A percentile compares a stretch with the other conserved stretches of the same genome.
Conservation (phyloP, 2,113 vertebrate genomes). For the Mormoops blainvillei region DNA sequence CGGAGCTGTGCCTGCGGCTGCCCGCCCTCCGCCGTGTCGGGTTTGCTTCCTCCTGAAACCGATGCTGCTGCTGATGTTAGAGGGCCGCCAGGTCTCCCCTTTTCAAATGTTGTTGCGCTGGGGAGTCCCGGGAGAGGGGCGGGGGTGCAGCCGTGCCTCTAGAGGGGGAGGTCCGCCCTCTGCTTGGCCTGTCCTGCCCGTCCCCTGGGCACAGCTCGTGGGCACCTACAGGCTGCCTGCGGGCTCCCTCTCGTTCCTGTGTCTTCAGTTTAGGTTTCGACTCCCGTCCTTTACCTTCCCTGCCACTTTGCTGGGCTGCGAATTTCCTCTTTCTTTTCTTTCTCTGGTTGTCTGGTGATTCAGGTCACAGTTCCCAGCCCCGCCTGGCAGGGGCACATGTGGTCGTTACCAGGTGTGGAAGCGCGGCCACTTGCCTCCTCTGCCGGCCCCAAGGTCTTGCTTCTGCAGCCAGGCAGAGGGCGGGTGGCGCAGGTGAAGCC, state of each 20-base stretch:
- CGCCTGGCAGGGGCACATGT: rapidly evolving
- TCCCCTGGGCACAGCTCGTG: background rate
- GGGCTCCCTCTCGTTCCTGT: background rate
- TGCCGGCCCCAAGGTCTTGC: background rate
- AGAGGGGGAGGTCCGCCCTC: background rate
- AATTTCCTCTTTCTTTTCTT: background rate
- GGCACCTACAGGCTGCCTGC: no score
- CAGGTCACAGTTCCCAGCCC: rapidly evolving
- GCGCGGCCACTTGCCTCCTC: rapidly evolving
- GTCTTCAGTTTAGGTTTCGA: background rate
- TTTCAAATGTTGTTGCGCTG: background rate
- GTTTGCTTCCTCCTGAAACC: background rate
- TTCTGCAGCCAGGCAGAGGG: rapidly evolving
- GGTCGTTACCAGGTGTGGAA: rapidly evolving
- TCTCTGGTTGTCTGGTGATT: background rate
- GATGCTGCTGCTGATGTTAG: background rate
- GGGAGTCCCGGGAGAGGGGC: background rate
- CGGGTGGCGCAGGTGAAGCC: background rate
- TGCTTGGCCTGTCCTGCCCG: background rate
- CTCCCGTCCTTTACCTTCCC: background rate
- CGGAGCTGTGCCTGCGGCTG: background rate
- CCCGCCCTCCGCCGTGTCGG: no score
- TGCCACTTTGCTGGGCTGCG: background rate
- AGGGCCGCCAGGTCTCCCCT: background rate
- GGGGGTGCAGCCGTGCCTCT: background rate